Conservation (phyloP, 2,797 vertebrate species). For the Paramormyrops hopkinsi region DNA sequence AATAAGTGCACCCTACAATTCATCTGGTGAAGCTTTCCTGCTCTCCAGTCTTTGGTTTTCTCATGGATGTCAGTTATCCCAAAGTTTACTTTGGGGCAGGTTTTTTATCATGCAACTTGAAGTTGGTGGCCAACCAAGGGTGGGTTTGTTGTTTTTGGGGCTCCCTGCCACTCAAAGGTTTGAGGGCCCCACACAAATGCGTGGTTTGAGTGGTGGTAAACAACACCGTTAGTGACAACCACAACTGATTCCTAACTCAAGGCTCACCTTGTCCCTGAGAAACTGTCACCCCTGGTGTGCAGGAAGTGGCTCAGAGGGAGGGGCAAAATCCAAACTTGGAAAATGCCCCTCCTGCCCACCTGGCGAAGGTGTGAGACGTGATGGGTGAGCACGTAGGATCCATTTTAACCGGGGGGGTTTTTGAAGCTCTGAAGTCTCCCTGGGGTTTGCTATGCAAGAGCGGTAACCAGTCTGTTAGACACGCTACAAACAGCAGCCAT, state of each 20-base stretch:
- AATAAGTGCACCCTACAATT: background rate
- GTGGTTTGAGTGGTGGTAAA: background rate
- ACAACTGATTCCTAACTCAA: background rate
- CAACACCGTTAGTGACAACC: background rate
- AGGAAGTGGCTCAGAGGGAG: background rate
- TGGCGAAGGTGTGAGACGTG: background rate
- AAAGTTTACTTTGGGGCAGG: background rate
- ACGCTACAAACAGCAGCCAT: background rate
- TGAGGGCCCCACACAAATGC: background rate
- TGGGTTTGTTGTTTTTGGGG: background rate
- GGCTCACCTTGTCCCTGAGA: background rate
- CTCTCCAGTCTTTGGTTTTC: background rate
- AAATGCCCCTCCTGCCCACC: background rate
- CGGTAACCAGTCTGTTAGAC: background rate
- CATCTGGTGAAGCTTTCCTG: background rate
- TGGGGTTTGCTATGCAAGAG: background rate
- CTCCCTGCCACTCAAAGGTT: background rate
- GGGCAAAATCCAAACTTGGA: background rate
- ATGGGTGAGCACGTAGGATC: background rate
- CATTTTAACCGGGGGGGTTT: background rate
- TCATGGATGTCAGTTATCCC: background rate
- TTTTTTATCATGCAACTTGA: background rate
- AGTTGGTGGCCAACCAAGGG: background rate
- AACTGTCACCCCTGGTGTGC: background rate
- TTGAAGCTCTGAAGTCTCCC: background rate